Percentiles rank a stretch among this genome's conserved stretches.
These are phyloP conservation scores for Drosophila nr. perissopoda DNA, from an alignment of 2,888 invertebrate genomes.

Conservation along the genomic window DNA sequence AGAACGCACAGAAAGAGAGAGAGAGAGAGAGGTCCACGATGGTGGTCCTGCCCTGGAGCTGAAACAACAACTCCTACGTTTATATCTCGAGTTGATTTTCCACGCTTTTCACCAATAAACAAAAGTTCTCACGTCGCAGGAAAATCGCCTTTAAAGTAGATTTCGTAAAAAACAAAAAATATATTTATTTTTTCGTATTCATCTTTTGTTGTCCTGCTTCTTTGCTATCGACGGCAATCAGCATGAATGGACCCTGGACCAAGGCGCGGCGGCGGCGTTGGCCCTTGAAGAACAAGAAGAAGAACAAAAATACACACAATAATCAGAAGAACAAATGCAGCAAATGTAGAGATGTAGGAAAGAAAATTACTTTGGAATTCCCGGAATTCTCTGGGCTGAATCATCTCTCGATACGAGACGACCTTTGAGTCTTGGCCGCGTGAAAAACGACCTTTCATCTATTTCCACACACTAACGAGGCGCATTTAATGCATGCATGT, in stretches of 20 bases:
- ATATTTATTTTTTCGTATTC: constrained; percentile 27
- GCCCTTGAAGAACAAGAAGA: constrained; percentile 53
- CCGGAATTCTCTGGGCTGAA: constrained; percentile 74
- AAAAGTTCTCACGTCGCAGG: constrained; percentile 62
- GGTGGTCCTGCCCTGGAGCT: constrained; percentile 48
- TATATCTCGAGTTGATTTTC: constrained; percentile 50
- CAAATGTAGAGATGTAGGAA: constrained; percentile 46
- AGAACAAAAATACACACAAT: constrained; percentile 9
- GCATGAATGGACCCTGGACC: constrained; percentile 64
- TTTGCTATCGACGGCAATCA: constrained; percentile 70
- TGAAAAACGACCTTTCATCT: constrained; percentile 80
- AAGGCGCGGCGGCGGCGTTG: constrained; percentile 39
- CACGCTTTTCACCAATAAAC: constrained; percentile 64
- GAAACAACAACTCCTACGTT: constrained; percentile 45
- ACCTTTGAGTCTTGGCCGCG: constrained; percentile 73
- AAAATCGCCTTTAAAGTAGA: constrained; percentile 27
- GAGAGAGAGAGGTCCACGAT: constrained; percentile 26
- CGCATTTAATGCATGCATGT: constrained; percentile 55
- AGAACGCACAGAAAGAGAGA: constrained; percentile 16
- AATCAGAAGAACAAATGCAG: constrained; percentile 40
- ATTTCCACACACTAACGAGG: constrained; percentile 75
- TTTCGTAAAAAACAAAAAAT: constrained; percentile 1
- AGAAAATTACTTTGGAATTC: constrained; percentile 74
- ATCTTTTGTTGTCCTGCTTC: constrained; percentile 40
- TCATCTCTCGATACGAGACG: constrained; percentile 67